These are phyloP conservation scores for Rhinogobius similis DNA, from an alignment of 2,113 vertebrate species.

Conservation along the genomic window DNA sequence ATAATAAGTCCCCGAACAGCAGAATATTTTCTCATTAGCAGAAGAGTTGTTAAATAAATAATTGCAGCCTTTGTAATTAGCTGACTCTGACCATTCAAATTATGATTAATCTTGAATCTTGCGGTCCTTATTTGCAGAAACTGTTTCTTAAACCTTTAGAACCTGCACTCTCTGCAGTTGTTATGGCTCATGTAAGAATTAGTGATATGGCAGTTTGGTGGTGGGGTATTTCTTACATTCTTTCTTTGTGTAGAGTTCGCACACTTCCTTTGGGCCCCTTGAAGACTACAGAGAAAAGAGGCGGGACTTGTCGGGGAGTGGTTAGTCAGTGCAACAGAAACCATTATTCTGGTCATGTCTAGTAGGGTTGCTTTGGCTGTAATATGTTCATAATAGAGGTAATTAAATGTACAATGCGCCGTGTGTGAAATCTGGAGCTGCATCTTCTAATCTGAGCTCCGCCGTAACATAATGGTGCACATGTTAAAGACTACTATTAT, in stretches of 20 bases:
- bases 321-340: not conserved
- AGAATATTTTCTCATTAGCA: no score
- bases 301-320: not conserved
- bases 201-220: slow-evolving; percentile 2
- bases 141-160: not conserved
- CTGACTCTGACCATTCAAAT: no score
- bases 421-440: not conserved
- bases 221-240: slow-evolving; percentile 28
- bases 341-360: not conserved
- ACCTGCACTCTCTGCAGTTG: slow-evolving; percentile 47
- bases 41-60: no score
- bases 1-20: no score
- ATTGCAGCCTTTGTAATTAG: no score
- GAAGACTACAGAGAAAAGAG: slow-evolving; percentile 12
- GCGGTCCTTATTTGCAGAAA: no score
- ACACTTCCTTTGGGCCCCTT: slow-evolving; percentile 67
- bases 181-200: slow-evolving; percentile 66
- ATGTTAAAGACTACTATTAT: no score
- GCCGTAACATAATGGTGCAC: slow-evolving; percentile 3
- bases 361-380: not conserved
- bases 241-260: slow-evolving; percentile 57
- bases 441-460: not conserved
- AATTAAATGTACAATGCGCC: not conserved
- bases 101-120: no score
- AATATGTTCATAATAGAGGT: not conserved